Conservation (phyloP, 2,888 invertebrate species). For the Synanthedon formicaeformis region DNA sequence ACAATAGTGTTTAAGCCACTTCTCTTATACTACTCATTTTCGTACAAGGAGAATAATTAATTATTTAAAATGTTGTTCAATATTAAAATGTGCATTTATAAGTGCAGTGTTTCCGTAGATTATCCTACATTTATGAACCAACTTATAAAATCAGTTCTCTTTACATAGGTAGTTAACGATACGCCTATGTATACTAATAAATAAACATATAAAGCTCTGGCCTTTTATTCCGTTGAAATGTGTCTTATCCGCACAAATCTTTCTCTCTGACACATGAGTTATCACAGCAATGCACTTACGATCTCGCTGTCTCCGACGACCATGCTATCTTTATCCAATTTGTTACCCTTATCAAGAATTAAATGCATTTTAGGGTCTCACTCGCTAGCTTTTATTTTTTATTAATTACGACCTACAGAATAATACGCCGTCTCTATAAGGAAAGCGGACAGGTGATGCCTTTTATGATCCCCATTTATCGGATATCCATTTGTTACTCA, state of each 20-base stretch:
- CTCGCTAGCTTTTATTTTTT: conserved; percentile 51
- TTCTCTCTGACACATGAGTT: conserved; percentile 39
- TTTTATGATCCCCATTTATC: conserved; percentile 57
- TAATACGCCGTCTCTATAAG: conserved; percentile 32
- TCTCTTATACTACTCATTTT: too few species aligned
- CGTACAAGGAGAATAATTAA: too few species aligned
- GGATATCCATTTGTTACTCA: conserved; percentile 48
- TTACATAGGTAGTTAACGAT: too few species aligned
- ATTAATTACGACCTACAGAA: conserved; percentile 54
- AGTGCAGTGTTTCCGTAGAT: too few species aligned
- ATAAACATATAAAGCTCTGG: neutral
- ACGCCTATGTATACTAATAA: too few species aligned
- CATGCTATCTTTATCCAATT: conserved; percentile 68
- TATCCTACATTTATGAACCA: too few species aligned
- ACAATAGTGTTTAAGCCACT: too few species aligned
- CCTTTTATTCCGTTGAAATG: neutral
- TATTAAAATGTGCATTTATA: too few species aligned
- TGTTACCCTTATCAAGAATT: conserved; percentile 70
- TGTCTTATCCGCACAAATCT: conserved; percentile 26
- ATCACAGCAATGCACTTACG: conserved; percentile 68
- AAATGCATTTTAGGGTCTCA: conserved; percentile 66
- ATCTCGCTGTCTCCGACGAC: conserved; percentile 60
- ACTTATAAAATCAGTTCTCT: too few species aligned
- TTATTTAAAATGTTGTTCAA: too few species aligned
- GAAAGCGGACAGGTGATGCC: conserved; percentile 51